A percentile compares a stretch with the other conserved stretches of the same genome.
Evolutionary conservation across 2,113 vertebrate genomes (phyloP).

Genomic region (Pachypanchax playfairii): DNA sequence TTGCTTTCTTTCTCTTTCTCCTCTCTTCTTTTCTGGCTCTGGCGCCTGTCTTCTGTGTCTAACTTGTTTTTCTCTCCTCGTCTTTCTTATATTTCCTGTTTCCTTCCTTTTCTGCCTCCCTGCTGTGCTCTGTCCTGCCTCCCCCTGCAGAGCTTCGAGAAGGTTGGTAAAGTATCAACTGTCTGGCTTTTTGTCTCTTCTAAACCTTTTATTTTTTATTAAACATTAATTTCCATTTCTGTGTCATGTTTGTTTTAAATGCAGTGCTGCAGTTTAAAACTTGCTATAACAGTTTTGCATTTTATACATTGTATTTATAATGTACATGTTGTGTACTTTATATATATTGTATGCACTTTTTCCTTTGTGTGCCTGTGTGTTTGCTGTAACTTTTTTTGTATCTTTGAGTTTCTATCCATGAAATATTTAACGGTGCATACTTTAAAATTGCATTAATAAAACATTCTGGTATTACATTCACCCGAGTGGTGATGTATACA

Average conservation of each 20-base stretch:
- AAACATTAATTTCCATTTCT: slow-evolving; percentile 55
- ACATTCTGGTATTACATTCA: slow-evolving; percentile 56
- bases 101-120: slow-evolving; percentile 37
- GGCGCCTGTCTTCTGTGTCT: slow-evolving; percentile 40
- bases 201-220: slow-evolving; percentile 82
- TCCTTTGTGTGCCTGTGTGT: slow-evolving; percentile 43
- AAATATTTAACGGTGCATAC: slow-evolving; percentile 61
- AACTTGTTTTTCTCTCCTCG: slow-evolving; percentile 59
- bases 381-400: slow-evolving; percentile 37
- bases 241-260: slow-evolving; percentile 42
- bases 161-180: slow-evolving; percentile 88
- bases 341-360: slow-evolving; percentile 10
- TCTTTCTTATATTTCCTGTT: slow-evolving; percentile 51
- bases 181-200: slow-evolving; percentile 74
- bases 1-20: slow-evolving; percentile 7
- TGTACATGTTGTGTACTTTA: background rate
- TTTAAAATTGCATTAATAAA: slow-evolving; percentile 72
- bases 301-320: background rate
- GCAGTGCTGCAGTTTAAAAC: slow-evolving; percentile 31
- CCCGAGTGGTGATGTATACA: slow-evolving; percentile 33
- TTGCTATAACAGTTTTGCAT: slow-evolving; percentile 26
- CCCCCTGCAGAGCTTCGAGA: slow-evolving; percentile 88
- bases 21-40: slow-evolving; percentile 19
- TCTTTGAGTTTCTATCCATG: slow-evolving; percentile 56
- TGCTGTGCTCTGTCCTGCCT: slow-evolving; percentile 87